Evolutionary conservation across 2,797 vertebrate species (phyloP).

Genomic region (Acrossocheilus wenchowensis): DNA sequence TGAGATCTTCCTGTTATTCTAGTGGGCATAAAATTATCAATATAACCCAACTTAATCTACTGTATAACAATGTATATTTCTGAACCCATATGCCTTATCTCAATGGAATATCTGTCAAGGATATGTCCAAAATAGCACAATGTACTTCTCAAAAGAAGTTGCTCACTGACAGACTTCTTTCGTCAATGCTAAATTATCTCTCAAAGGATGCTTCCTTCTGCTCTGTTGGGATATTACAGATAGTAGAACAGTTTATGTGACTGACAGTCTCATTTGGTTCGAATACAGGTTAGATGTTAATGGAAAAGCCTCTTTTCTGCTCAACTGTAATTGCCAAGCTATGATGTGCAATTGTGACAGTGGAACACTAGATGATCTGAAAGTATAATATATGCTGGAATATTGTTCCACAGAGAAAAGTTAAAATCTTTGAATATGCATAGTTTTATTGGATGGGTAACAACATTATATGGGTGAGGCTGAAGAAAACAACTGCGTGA

Average conservation of each 20-base stretch:
- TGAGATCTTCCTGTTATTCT: not conserved
- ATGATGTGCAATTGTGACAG: constrained; percentile 74
- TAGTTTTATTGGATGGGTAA: not conserved
- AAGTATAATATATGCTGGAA: not conserved
- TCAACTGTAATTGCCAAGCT: constrained; percentile 75
- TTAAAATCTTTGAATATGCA: constrained; percentile 6
- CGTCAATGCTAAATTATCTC: not conserved
- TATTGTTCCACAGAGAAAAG: not conserved
- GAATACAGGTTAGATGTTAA: constrained; percentile 81
- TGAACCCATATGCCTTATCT: not conserved
- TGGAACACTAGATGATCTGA: constrained; percentile 63
- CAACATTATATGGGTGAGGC: not conserved
- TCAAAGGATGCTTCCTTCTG: not conserved
- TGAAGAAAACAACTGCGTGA: not conserved
- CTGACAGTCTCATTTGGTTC: constrained; percentile 81
- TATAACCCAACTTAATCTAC: not conserved
- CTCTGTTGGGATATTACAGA: not conserved
- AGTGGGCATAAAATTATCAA: not conserved
- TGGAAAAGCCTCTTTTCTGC: constrained; percentile 76
- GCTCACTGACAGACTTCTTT: not conserved
- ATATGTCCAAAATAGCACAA: not conserved
- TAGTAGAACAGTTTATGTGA: constrained; percentile 70
- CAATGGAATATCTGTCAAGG: not conserved
- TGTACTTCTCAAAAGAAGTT: not conserved
- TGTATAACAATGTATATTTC: not conserved